Conservation (phyloP, 2,888 invertebrate genomes). For the Cordilura impudica region DNA sequence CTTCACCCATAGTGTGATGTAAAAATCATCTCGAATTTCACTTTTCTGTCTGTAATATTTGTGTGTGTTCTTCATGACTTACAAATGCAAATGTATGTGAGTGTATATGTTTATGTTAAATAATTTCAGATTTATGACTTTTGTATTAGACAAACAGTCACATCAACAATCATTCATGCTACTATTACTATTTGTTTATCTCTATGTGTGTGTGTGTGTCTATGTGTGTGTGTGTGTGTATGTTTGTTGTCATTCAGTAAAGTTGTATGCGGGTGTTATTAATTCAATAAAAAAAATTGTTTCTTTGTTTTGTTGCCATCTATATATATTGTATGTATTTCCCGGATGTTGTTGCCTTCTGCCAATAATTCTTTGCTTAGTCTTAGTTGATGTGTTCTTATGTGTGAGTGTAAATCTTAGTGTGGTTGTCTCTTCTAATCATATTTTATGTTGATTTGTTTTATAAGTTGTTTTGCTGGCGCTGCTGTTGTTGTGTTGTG, state of each 20-base stretch:
- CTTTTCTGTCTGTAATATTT: too few relatives aligned
- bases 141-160: neutral
- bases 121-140: constrained; percentile 10
- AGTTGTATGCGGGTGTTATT: constrained; percentile 39
- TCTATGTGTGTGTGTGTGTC: neutral
- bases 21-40: too few relatives aligned
- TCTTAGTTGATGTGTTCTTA: constrained; percentile 18
- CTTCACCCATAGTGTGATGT: too few relatives aligned
- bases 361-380: constrained; percentile 26
- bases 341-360: neutral
- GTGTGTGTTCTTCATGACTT: too few relatives aligned
- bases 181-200: neutral
- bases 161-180: neutral
- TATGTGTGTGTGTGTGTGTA: neutral
- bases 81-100: too few relatives aligned
- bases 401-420: constrained; percentile 33
- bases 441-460: constrained; percentile 33
- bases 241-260: constrained; percentile 5
- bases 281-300: constrained; percentile 59
- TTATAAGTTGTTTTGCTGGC: neutral
- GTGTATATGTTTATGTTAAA: too few relatives aligned
- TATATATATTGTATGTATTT: neutral
- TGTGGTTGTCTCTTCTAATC: constrained; percentile 29
- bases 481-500: constrained; percentile 24
- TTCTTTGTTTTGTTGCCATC: neutral